These are phyloP conservation scores for Trematomus loennbergii DNA, from an alignment of 2,113 vertebrate species.

Conservation along the genomic window DNA sequence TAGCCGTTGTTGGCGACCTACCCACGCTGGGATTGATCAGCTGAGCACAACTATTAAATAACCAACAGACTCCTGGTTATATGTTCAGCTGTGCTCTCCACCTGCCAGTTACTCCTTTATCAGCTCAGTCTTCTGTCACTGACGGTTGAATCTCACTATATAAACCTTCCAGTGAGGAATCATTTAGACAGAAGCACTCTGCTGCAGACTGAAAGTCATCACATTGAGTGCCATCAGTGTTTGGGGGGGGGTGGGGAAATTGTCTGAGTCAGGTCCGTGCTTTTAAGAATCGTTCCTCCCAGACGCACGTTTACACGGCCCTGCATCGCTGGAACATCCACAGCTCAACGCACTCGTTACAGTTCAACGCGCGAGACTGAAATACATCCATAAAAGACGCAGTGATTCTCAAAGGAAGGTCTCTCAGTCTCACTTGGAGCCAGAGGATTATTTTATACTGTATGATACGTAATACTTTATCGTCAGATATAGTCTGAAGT, in stretches of 20 bases:
- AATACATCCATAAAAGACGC: constrained; percentile 17
- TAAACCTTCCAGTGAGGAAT: constrained; percentile 18
- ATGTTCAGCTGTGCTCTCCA: not conserved
- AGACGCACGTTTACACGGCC: constrained; percentile 20
- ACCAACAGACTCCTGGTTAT: not conserved
- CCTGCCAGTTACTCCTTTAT: not conserved
- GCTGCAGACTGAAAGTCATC: not conserved
- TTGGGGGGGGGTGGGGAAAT: not conserved
- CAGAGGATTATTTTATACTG: not conserved
- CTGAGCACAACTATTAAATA: not conserved
- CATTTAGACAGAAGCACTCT: constrained; percentile 27
- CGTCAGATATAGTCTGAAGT: no score
- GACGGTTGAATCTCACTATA: not conserved
- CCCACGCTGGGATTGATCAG: not conserved
- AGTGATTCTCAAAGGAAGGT: not conserved
- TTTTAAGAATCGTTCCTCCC: constrained; percentile 51
- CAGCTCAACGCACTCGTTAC: constrained; percentile 15
- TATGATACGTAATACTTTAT: no score
- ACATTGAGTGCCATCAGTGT: constrained; percentile 7
- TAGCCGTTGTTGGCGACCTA: no score
- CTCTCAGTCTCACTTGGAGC: not conserved
- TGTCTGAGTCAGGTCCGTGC: constrained; percentile 20
- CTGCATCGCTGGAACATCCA: constrained; percentile 5
- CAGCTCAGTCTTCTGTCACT: not conserved
- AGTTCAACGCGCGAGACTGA: constrained; percentile 18